Evolutionary conservation across 1,140 invertebrate genomes (phyloP), one percentile per base, ranked within the genome.

Genomic region (Dendrolimus kikuchii): DNA sequence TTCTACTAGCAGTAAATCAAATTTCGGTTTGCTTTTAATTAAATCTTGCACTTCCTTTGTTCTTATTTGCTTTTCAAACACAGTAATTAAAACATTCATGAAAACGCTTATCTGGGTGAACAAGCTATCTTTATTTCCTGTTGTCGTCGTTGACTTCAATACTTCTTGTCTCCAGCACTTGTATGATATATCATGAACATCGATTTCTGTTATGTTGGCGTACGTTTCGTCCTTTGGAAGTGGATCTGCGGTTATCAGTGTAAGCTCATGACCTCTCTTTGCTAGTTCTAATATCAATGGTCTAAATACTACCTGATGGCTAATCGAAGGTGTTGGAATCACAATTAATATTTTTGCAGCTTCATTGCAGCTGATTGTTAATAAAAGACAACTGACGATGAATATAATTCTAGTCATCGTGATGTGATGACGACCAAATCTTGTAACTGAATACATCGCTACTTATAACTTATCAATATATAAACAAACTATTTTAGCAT

Each of bases 251-350:
- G 77, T 80, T 6, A 77, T 56, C 0, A 72, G 49, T 6, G 79
- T 72, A 0, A 89, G 52, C 48, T 85, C 68, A 59, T 89, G 88
- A n/a, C 88, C 88, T 42, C 71, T 59, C 39, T 70, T 75, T 0
- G 66, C 71, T 38, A 90, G 61, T 43, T 74, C 78, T 52, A 70
- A 64, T 9, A 71, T 67, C 6, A 88, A 40, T 23, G 23, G 23
- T 23, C 23, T 23, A 23, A 23, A 23, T 23, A 23, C 23, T 23
- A 23, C 23, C 23, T 23, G 81, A 64, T 55, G 73, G 55, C 51
- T 78, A 88, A 4, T 88, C 79, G 6, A 23, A 89, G 68, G 62
- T 89, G 88, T 55, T 91, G 87, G 68, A 39, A 88, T 64, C 0
- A 88, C 59, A 4, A 69, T 81, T 36, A 91, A 59, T 45, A 91